Percentiles rank a stretch among this genome's conserved stretches.
phyloP scores from a whole-genome alignment of 2,797 vertebrate species.

The Galago senegalensis region DNA sequence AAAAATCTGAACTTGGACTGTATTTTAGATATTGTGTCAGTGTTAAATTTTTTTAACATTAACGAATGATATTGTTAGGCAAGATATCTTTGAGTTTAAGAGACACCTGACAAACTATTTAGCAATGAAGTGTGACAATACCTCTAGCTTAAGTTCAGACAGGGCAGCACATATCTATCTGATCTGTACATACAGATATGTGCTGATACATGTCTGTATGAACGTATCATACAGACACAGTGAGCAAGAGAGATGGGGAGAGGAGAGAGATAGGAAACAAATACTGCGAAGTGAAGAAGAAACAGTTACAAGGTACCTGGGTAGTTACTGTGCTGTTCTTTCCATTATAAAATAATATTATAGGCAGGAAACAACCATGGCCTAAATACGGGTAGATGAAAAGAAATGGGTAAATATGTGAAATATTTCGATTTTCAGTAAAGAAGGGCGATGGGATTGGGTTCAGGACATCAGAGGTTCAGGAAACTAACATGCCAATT shows the following conservation, averaged over 20 bases:
- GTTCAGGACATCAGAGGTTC: not conserved
- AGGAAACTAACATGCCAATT: not conserved
- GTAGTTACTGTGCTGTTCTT: not conserved
- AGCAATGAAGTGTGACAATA: not conserved
- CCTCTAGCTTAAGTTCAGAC: constrained; percentile 11
- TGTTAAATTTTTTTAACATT: not conserved
- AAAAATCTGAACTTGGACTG: not conserved
- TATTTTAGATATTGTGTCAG: not conserved
- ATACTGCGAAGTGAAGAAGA: not conserved
- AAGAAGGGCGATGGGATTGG: not conserved
- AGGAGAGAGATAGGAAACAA: not conserved
- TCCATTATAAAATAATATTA: constrained; percentile 14
- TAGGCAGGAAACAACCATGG: not conserved
- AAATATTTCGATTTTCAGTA: constrained; percentile 15
- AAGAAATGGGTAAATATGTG: not conserved
- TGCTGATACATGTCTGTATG: not conserved
- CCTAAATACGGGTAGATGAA: not conserved
- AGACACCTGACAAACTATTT: not conserved
- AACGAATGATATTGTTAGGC: not conserved
- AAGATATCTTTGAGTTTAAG: not conserved
- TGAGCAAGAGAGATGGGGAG: not conserved
- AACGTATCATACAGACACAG: not conserved
- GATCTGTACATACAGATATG: not conserved
- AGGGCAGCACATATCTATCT: not conserved
- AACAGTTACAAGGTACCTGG: not conserved